Base-by-base conservation (phyloP, 2,797 vertebrate genomes). In the Danio albolineatus region DNA sequence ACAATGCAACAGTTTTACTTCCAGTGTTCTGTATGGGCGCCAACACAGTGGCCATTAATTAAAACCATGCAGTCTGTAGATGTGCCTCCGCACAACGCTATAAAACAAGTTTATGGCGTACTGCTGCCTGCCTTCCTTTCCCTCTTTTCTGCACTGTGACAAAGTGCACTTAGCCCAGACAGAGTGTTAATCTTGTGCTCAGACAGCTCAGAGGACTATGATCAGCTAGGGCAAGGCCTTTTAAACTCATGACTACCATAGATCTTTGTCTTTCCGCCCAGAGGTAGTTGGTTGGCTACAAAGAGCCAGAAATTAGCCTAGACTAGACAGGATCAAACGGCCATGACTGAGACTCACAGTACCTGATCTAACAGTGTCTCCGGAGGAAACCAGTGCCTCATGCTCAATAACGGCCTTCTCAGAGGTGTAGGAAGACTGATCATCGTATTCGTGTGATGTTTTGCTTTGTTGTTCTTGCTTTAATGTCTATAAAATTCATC, bases 71-170 rank as follows among this genome's bases (percentile, higher is more conserved):
- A 91, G 87, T 92, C 81, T 60, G 51, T 44, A 49, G 89, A 92
- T 88, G 90, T 75, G 66, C 77, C 87, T 87, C 87, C 86, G 90
- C 84, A 85, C 78, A 67, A 87, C 48, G 90, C 87, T 88, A 92
- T 94, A 93, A 94, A 94, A 87, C 90, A 92, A 56, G 69, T 93
- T 93, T 93, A 93, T 92, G 83, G 91, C 66, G 72, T 88, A 88
- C 85, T 39, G 76, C 87, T 91, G 89, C 88, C 85, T 90, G 87
- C 84, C 83, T 90, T 90, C 89, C 88, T 90, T 92, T 85, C 43
- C 79, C 82, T 84, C 91, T 92, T 91, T 92, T 92, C 92, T 91
- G 91, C 88, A 82, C 73, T 78, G 69, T 94, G 93, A 94, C 90
- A 91, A 92, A 94, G 90, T 91, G 87, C 87, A 87, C 88, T 88